These are phyloP conservation scores for Neopelma chrysocephalum DNA, from an alignment of 2,797 vertebrate genomes.

Conservation along the genomic window DNA sequence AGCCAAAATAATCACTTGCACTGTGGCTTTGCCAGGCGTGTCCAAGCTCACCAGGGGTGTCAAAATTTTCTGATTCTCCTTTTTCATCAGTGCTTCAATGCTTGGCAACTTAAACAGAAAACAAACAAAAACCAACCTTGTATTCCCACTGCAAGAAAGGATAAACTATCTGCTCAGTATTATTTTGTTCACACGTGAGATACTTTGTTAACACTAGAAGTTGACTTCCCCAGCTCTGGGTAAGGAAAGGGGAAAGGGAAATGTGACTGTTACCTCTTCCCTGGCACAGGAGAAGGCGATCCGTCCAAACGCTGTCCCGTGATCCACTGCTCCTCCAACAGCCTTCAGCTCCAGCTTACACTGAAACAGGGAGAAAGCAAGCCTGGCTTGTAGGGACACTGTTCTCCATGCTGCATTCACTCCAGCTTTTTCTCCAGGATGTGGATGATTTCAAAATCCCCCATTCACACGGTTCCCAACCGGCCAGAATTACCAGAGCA, in stretches of 20 bases:
- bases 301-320: constrained; percentile 90
- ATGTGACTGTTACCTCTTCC: constrained; percentile 81
- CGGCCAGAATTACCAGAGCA: background rate
- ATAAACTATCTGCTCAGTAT: background rate
- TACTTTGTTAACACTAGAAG: background rate
- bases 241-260: background rate
- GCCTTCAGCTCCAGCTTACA: constrained; percentile 90
- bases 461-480: accelerated
- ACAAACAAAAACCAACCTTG: background rate
- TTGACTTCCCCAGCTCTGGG: background rate
- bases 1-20: constrained; percentile 94
- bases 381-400: background rate
- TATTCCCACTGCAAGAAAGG: background rate
- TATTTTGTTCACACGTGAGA: background rate
- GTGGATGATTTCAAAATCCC: background rate
- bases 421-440: background rate
- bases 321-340: constrained; percentile 81
- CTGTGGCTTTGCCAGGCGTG: constrained; percentile 95
- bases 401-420: accelerated
- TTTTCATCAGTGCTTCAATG: constrained; percentile 89
- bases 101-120: constrained; percentile 79
- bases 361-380: constrained; percentile 65
- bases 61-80: constrained; percentile 89
- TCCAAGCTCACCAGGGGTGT: constrained; percentile 93
- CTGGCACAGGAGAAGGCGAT: constrained; percentile 94